Evolutionary conservation across 2,888 invertebrate genomes (phyloP), one percentile per base, ranked within the genome.

Genomic region (Apotomis turbidana): DNA sequence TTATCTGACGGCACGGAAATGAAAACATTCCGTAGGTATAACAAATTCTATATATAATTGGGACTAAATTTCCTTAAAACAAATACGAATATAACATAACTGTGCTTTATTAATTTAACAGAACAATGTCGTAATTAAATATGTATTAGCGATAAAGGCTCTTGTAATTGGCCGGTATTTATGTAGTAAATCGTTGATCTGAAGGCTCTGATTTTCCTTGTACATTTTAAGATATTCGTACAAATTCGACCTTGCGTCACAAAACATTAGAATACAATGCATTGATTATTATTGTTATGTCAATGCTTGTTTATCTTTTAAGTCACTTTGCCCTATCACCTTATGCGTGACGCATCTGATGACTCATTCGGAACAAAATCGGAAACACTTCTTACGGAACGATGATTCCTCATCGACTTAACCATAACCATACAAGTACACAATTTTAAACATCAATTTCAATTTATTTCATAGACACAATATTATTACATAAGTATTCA

Each of bases 181-280:
- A 4, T 41, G 41, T 41, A 41, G 41, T 41, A 6, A 41, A 41
- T 41, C 41, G 41, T 41, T 41, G 41, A 49, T 10, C 9, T 9
- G 9, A 6, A 10, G 10, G 9, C 44, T 44, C 10, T 49, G 49
- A 9, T 55, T 55, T 44, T 64, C 64, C 64, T 64, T 44, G 41
- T 41, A 44, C 46, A 27, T 27, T 44, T 46, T 66, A 27, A 13
- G 10, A 8, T 4, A 4, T n/a, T 54, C 51, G 3, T 36, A 36
- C 49, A 62, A 13, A 38, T 54, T 63, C 12, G 63, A 15, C 36
- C n/a, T 46, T 41, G 44, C 66, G 66, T 49, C 71, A 60, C 54
- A 55, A 51, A 60, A 8, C 54, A 66, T 71, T 61, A 61, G 60
- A 60, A 71, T 71, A 67, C 60, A 67, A 71, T 68, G 55, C 13